Conservation (phyloP, 2,888 invertebrate species). For the Salpingus planirostris region DNA sequence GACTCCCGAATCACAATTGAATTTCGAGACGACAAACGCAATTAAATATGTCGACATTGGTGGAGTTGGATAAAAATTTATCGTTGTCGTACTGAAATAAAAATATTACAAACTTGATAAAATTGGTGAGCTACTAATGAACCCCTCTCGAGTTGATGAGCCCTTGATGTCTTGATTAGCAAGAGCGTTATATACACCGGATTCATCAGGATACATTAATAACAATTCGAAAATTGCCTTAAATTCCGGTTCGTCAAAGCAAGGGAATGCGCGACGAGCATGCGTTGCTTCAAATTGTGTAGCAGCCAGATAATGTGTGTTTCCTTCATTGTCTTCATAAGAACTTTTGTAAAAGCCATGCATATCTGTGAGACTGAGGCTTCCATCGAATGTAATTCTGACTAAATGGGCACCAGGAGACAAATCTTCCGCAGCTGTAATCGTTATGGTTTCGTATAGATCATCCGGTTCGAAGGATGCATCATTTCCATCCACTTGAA, state of each 20-base stretch:
- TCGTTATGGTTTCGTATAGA: no score
- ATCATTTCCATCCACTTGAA: no score
- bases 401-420: no score
- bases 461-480: no score
- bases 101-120: no score
- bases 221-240: slow-evolving; percentile 20
- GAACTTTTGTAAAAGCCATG: slow-evolving; percentile 20
- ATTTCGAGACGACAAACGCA: slow-evolving; percentile 76
- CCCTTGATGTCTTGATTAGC: no score
- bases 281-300: slow-evolving; percentile 19
- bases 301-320: slow-evolving; percentile 15
- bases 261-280: slow-evolving; percentile 21
- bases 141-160: no score
- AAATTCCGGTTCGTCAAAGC: slow-evolving; percentile 21
- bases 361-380: slow-evolving; percentile 3
- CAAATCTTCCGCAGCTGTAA: no score
- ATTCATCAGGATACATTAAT: not conserved
- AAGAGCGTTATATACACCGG: not conserved
- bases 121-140: no score
- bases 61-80: slow-evolving; percentile 38
- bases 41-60: slow-evolving; percentile 80
- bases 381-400: not conserved
- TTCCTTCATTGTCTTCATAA: slow-evolving; percentile 8
- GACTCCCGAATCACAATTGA: slow-evolving; percentile 31
- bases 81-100: slow-evolving; percentile 1